A percentile compares a stretch with the other conserved stretches of the same genome.
phyloP scores from a whole-genome alignment of 2,113 vertebrate species.

The Hipposideros armiger region DNA sequence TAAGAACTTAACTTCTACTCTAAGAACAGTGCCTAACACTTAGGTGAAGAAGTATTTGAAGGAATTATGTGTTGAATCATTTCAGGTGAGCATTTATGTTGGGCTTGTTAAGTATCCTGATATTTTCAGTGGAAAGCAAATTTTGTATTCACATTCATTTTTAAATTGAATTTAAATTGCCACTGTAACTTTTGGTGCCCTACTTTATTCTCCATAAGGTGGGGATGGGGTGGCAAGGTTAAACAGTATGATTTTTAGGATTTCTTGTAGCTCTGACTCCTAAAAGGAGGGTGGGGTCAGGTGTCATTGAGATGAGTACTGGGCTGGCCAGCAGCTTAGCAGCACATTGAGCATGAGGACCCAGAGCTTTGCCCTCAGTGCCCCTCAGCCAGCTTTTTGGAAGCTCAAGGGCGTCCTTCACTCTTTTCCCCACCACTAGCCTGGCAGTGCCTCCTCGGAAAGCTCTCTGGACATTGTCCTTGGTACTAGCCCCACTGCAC shows the following conservation, averaged over 20 bases:
- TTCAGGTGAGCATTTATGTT: not conserved
- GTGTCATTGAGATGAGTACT: not conserved
- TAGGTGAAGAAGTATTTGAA: slow-evolving; percentile 2
- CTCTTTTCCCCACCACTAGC: not conserved
- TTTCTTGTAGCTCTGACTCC: not conserved
- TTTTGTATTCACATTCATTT: slow-evolving; percentile 26
- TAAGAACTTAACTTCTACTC: not conserved
- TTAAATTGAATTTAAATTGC: slow-evolving; percentile 34
- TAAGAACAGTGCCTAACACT: not conserved
- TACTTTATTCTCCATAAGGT: slow-evolving; percentile 4
- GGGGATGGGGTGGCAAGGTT: not conserved
- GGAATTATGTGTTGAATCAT: slow-evolving; percentile 38
- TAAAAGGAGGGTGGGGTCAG: not conserved
- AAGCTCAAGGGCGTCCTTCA: not conserved
- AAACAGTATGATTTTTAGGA: not conserved
- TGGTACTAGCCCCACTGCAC: not conserved
- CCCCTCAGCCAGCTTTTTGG: not conserved
- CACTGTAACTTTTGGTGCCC: not conserved
- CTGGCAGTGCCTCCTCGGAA: not conserved
- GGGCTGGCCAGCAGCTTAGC: not conserved
- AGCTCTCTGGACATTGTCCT: not conserved
- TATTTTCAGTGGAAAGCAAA: slow-evolving; percentile 25
- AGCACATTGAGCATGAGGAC: not conserved
- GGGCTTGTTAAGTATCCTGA: not conserved
- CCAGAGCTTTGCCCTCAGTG: not conserved